Evolutionary conservation across 2,797 vertebrate genomes (phyloP), one percentile per base, ranked within the genome.

Genomic region (Pterois miles): DNA sequence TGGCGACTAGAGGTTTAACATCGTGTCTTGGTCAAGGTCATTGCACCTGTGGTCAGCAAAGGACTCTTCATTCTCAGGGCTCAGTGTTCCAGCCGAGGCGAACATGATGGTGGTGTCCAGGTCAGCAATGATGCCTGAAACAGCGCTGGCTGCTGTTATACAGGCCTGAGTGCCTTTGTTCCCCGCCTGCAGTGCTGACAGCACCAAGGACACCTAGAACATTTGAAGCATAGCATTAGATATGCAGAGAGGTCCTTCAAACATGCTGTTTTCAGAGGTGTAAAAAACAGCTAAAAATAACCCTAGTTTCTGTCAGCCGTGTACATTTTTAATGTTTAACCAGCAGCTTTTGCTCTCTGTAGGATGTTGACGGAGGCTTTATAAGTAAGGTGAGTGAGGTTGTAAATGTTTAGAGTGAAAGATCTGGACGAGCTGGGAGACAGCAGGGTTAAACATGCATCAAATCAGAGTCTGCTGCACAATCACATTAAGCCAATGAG

Each of bases 61-160:
- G 1, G 97, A 97, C 90, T 99, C 98, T 0, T 98, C 98, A 75
- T 98, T 98, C 89, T 99, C 98, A 0, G 98, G 96, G 7, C 96
- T 97, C 53, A 99, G 96, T 0, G 98, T 99, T 77, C 98, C 98
- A 4, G 98, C 98, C 0, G 98, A 98, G 27, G 98, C 98, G 60
- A 99, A 99, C 98, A 99, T 99, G 93, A 99, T 99, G 72, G 98
- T 99, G 68, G 98, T 99, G 92, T 99, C 98, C 86, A 99, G 95
- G 91, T 99, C 98, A 4, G 98, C 98, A 6, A 99, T 99, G 91
- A 99, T 99, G 64, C 98, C 98, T 0, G 98, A 98, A 70, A 99
- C 98, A 0, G 98, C 97, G 10, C 97, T 96, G 80, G 96, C 98
- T 0, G 98, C 98, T 0, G 98, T 99, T 85, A 99, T 99, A 73